phyloP scores from a whole-genome alignment of 2,797 vertebrate species.

The Poeciliopsis turneri region DNA sequence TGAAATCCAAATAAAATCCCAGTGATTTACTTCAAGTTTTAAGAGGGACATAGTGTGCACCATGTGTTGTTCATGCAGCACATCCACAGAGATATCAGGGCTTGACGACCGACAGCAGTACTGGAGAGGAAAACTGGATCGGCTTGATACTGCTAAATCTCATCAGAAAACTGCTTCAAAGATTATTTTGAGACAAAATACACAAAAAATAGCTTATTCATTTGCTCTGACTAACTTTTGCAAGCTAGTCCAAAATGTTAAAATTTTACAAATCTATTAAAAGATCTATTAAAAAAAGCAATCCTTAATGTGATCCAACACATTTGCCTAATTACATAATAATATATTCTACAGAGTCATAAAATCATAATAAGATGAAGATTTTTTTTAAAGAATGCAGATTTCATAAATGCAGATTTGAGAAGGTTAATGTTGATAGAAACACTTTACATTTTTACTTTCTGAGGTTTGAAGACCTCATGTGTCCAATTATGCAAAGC shows the following conservation, averaged over 20 bases:
- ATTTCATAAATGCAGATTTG: background rate
- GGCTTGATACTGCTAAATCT: background rate
- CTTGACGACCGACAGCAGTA: background rate
- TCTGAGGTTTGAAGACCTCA: background rate
- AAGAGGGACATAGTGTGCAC: background rate
- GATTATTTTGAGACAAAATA: background rate
- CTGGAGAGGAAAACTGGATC: background rate
- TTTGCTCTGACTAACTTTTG: background rate
- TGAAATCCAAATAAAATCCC: background rate
- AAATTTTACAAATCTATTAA: background rate
- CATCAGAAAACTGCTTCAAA: background rate
- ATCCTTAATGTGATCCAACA: background rate
- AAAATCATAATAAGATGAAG: background rate
- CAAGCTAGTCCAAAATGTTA: background rate
- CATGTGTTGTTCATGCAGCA: background rate
- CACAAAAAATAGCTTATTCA: background rate
- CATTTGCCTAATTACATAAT: background rate
- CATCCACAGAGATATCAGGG: background rate
- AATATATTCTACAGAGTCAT: background rate
- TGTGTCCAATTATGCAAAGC: background rate
- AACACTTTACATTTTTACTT: background rate
- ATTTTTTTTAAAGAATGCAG: background rate
- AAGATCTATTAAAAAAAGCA: background rate
- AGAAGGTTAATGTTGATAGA: background rate
- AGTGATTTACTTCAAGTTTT: background rate